Evolutionary conservation across 2,113 vertebrate genomes (phyloP).

Genomic region (Martes martes): DNA sequence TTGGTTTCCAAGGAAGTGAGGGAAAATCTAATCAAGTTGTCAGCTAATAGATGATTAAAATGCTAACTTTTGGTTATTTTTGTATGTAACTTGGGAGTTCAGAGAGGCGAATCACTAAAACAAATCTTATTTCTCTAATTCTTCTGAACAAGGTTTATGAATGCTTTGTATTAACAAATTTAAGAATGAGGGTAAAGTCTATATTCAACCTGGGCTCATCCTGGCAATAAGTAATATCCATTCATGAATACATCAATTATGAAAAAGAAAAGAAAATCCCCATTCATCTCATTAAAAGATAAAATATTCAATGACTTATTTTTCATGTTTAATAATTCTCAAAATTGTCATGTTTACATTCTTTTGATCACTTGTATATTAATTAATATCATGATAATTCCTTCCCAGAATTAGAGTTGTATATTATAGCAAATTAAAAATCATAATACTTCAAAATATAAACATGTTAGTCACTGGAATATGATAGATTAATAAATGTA

Average conservation of each 20-base stretch:
- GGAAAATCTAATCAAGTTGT: conserved; percentile 28
- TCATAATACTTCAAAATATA: not conserved
- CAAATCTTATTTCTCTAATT: not conserved
- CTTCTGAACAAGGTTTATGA: not conserved
- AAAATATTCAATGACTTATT: not conserved
- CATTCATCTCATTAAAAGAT: not conserved
- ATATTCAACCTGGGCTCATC: not conserved
- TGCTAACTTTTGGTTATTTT: conserved; percentile 11
- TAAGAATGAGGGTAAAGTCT: not conserved
- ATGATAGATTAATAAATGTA: not conserved
- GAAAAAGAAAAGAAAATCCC: not conserved
- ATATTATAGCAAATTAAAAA: not conserved
- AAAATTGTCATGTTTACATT: not conserved
- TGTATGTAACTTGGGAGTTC: not conserved
- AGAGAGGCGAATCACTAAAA: not conserved
- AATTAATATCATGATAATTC: not conserved
- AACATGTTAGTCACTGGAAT: not conserved
- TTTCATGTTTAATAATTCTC: not conserved
- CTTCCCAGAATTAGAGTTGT: not conserved
- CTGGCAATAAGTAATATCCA: not conserved
- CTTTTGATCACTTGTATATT: not conserved
- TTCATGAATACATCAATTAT: not conserved
- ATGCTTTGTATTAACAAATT: not conserved
- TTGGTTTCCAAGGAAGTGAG: conserved; percentile 26
- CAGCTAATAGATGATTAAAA: conserved; percentile 4